Evolutionary conservation across 2,888 invertebrate genomes (phyloP), one percentile per base, ranked within the genome.

Genomic region (Pyralis farinalis): DNA sequence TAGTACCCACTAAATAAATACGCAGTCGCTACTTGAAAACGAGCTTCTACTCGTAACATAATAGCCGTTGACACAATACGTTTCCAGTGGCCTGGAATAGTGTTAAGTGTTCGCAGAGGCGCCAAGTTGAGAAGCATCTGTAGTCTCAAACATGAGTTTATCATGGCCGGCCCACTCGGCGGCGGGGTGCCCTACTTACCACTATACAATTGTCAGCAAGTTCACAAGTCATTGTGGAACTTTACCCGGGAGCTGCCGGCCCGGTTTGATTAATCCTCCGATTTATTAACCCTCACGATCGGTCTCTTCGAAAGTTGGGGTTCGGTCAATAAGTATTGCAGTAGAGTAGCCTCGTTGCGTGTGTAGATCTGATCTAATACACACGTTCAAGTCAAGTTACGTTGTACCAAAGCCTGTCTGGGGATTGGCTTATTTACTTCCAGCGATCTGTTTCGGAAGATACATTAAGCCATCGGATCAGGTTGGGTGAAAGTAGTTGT

Each of bases 111-210:
- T 49, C 49, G 41, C 50, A 29, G 47, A 53, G 51, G 47, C 49
- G 58, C 54, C 63, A 51, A 44, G 58, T 57, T 36, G 52, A 59
- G 58, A 50, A 52, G 41, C 48, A 44, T 42, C 39, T 41, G 32
- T 42, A 36, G 47, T 47, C 44, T 49, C 53, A 49, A 53, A 57
- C 44, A 46, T 54, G 55, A 58, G 58, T 62, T 68, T 68, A 68
- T 69, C 65, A 66, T 47, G 57, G 49, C 48, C 43, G 39, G 52
- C 51, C 51, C 53, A 51, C 50, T 44, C 54, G 56, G 52, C 58
- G 55, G n/a, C 16, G 16, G 16, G 16, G 58, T 56, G 71, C 57
- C 67, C 75, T 73, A 73, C 66, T 76, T 77, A 51, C 45, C 42
- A 39, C 51, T 53, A 48, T 46, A 57, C 53, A 64, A 63, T 64